A percentile compares a stretch with the other conserved stretches of the same genome.
Evolutionary conservation across 2,113 vertebrate species (phyloP).

Genomic region (Chamaea fasciata): DNA sequence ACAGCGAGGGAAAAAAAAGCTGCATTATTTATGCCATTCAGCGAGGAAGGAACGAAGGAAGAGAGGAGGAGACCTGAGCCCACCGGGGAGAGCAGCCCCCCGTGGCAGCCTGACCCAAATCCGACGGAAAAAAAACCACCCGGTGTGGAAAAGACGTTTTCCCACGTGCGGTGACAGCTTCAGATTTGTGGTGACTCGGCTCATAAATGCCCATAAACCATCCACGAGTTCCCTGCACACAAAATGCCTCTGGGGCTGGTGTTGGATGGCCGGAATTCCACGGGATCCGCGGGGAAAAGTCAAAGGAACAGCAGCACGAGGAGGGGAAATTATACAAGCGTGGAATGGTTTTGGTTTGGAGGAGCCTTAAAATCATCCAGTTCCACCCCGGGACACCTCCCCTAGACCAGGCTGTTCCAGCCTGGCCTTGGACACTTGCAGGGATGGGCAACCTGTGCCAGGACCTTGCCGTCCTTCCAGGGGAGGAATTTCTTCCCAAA

Average conservation of each 20-base stretch:
- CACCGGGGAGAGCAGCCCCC: background rate
- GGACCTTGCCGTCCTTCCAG: background rate
- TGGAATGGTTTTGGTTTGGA: background rate
- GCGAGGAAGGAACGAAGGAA: background rate
- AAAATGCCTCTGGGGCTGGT: accelerated
- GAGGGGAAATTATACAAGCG: accelerated
- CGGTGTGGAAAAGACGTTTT: accelerated
- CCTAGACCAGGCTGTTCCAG: accelerated
- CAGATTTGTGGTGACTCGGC: background rate
- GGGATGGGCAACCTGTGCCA: background rate
- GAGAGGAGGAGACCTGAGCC: background rate
- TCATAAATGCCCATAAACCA: background rate
- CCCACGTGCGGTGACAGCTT: background rate
- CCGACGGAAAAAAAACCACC: background rate
- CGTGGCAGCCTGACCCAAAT: conserved; percentile 44
- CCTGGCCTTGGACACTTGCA: background rate
- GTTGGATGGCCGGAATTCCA: accelerated
- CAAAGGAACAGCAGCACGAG: background rate
- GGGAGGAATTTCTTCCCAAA: background rate
- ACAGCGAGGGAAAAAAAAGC: background rate
- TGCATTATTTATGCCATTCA: conserved; percentile 40
- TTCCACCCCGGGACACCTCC: background rate
- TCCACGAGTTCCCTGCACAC: accelerated
- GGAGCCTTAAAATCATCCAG: background rate
- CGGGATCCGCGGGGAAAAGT: accelerated